phyloP scores from a whole-genome alignment of 2,797 vertebrate genomes.

The Clamator glandarius region DNA sequence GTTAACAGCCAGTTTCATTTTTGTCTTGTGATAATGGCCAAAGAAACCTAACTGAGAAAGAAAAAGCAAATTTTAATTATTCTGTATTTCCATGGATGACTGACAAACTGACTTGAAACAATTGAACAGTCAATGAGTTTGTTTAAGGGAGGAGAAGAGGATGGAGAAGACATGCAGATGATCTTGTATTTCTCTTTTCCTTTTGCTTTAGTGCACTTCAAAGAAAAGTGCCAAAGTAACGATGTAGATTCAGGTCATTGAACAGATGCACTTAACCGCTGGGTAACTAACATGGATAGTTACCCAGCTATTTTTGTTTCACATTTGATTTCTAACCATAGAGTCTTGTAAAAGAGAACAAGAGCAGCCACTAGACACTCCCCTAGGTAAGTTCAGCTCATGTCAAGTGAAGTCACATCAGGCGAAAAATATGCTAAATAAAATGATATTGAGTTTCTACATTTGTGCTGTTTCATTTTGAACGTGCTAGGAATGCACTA shows the following conservation, averaged over 20 bases:
- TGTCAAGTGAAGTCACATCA: slow-evolving; percentile 1
- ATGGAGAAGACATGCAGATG: background rate
- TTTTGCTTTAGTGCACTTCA: background rate
- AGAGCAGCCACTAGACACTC: background rate
- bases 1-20: background rate
- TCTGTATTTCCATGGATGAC: background rate
- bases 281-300: background rate
- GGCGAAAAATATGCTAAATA: background rate
- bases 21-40: background rate
- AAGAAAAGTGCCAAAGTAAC: background rate
- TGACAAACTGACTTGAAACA: background rate
- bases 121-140: background rate
- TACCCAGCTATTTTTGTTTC: slow-evolving; percentile 8
- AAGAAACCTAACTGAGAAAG: background rate
- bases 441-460: background rate
- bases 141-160: background rate
- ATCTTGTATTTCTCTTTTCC: background rate
- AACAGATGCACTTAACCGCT: background rate
- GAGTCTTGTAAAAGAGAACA: background rate
- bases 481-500: background rate
- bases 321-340: background rate
- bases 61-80: background rate
- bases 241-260: background rate
- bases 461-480: background rate
- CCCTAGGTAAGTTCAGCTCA: background rate